Evolutionary conservation across 2,888 invertebrate species (phyloP).

Genomic region (Diogma glabrata): DNA sequence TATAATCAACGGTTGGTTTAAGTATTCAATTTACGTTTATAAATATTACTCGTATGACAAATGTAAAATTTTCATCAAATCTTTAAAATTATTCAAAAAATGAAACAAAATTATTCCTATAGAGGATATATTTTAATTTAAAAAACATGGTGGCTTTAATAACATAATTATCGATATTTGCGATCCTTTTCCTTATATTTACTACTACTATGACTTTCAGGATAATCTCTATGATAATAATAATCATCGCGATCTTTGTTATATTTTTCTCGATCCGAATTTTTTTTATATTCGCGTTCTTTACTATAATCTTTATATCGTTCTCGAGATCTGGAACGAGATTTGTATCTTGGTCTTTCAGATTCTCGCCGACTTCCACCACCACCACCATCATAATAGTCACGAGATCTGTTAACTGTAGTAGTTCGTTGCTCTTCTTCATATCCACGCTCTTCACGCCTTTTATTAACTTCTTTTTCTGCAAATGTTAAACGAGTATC

Average conservation of each 20-base stretch:
- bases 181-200: background rate
- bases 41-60: too few species aligned
- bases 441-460: slow-evolving; percentile 4
- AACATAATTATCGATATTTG: slow-evolving; percentile 9
- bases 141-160: too few species aligned
- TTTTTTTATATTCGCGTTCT: background rate
- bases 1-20: too few species aligned
- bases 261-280: background rate
- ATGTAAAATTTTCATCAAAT: too few species aligned
- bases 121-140: too few species aligned
- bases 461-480: slow-evolving; percentile 8
- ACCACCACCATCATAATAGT: background rate
- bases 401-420: background rate
- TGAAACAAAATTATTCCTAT: too few species aligned
- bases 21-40: too few species aligned
- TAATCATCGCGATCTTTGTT: background rate
- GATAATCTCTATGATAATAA: too few species aligned
- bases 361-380: background rate
- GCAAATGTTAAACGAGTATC: slow-evolving; percentile 7
- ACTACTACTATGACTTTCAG: too few species aligned
- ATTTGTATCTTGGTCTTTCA: background rate
- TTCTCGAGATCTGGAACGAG: slow-evolving; percentile 4
- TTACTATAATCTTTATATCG: slow-evolving; percentile 5
- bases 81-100: too few species aligned
- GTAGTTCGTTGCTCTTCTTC: background rate